phyloP scores from a whole-genome alignment of 2,888 invertebrate species.

The Lycocerus yunnanus region DNA sequence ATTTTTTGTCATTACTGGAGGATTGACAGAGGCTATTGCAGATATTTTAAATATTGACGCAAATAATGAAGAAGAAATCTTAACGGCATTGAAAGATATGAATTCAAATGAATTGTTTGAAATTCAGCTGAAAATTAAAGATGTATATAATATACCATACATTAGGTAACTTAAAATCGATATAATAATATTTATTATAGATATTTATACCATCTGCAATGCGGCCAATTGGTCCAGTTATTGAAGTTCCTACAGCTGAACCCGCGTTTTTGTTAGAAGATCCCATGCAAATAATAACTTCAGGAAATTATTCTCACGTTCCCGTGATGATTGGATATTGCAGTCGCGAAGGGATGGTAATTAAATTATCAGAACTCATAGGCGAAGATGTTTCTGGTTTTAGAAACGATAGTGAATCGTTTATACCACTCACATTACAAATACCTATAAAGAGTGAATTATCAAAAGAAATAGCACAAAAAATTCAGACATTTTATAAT shows the following conservation, averaged over 20 bases:
- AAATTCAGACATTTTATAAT: background rate
- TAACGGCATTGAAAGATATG: conserved; percentile 47
- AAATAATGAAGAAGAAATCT: conserved; percentile 45
- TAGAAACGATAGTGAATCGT: background rate
- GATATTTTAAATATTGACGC: background rate
- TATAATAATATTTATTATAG: background rate
- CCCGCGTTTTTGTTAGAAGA: conserved; percentile 39
- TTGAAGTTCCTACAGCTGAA: conserved; percentile 36
- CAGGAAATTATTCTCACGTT: conserved; percentile 40
- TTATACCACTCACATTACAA: background rate
- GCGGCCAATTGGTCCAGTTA: conserved; percentile 30
- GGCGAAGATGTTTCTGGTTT: background rate
- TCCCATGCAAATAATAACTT: conserved; percentile 37
- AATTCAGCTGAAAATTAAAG: conserved; percentile 26
- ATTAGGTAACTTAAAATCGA: background rate
- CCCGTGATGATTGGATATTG: conserved; percentile 44
- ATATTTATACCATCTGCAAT: background rate
- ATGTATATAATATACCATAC: conserved; percentile 6
- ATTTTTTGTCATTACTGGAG: conserved; percentile 28
- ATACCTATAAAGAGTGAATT: background rate
- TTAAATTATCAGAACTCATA: background rate
- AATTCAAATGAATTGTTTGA: conserved; percentile 14
- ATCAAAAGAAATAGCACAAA: background rate
- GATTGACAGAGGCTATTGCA: conserved; percentile 47
- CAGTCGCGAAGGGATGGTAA: conserved; percentile 41